Base-by-base conservation (phyloP, 1,140 invertebrate species). In the Drusus annulatus region DNA sequence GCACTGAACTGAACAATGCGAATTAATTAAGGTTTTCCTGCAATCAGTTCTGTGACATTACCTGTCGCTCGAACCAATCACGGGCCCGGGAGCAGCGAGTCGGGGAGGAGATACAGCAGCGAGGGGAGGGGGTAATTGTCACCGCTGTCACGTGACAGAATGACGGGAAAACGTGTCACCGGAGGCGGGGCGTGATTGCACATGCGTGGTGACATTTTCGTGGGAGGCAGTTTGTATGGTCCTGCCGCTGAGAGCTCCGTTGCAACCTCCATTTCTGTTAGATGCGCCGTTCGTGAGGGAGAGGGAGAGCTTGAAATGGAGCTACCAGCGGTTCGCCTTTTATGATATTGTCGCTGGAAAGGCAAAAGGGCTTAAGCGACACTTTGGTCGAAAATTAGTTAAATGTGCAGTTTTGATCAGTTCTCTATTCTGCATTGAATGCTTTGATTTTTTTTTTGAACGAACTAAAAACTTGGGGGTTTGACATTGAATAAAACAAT, bases 111-210 rank as follows among this genome's bases (percentile, higher is more conserved):
- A 45, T n/a, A 68, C 25, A 1, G 28, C 7, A 13, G 2, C 16
- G 16, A 45, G 31, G 36, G 45, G 65, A n/a, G 36, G 65, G 65
- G 65, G 36, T 69, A 69, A 69, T 69, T 69, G 65, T 69, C 65
- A 69, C 65, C 65, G 65, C 6, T 7, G 36, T 69, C 65, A 51
- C 36, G 65, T 69, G 65, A 69, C 65, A 19, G 6, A 69, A 69
- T 50, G 36, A 69, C n/a, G 13, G 23, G 65, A 69, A 69, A 69
- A 69, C 17, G 65, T 69, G 65, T 69, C 65, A 36, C 65, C n/a
- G 36, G 17, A 21, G 36, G 65, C 31, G 31, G 65, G 15, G 31
- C n/a, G 31, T 31, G 0, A 8, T 13, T n/a, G 65, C 65, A 21
- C 65, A 50, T 50, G 65, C 36, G 65, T 50, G 23, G 31, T 50